Base-by-base conservation (phyloP, 2,888 invertebrate genomes). In the Lasioglossum oenotherae region DNA sequence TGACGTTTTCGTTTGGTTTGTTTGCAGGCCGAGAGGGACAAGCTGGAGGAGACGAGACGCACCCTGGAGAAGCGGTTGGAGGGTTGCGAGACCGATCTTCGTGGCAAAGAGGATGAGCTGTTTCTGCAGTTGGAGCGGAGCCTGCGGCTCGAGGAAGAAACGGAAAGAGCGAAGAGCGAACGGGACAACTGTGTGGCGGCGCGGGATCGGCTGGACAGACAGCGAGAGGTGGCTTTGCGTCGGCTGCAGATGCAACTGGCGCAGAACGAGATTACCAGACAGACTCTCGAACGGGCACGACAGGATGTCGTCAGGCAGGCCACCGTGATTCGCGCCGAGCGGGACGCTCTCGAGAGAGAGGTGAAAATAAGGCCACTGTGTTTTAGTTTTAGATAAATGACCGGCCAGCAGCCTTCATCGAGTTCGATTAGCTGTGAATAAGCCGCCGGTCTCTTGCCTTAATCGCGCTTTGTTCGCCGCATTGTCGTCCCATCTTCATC, bases 41-140 rank as follows among this genome's bases (percentile, higher is more conserved):
- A 95, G 91, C 93, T 96, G 90, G 95, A 96, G 67, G 95, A 95
- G 85, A 95, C 96, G 75, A 95, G 96, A 73, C 95, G 95, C 38
- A 95, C 95, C 84, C 92, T 96, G 92, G 96, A 96, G 81, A 95
- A 95, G 91, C 94, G 96, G 81, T 92, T 97, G 88, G 96, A 96
- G 92, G 95, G 96, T 74, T 96, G 96, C 93, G 96, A 96, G 89
- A 93, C 95, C 74, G 96, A 96, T 86, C 93, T 96, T 57, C 95
- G 96, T 82, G 96, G 96, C 91, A 96, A 96, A 93, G 96, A 97
- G 91, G 96, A 96, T 91, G 96, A 97, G 90, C 95, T 96, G 46
- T 97, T 97, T 93, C 93, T 96, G 41, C 96, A 96, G 90, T 94
- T 96, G 89, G 96, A 96, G 92, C 95, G 96, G 85, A 96, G 96